phyloP scores from a whole-genome alignment of 1,140 invertebrate genomes.

The Caenorhabditis brenneri region DNA sequence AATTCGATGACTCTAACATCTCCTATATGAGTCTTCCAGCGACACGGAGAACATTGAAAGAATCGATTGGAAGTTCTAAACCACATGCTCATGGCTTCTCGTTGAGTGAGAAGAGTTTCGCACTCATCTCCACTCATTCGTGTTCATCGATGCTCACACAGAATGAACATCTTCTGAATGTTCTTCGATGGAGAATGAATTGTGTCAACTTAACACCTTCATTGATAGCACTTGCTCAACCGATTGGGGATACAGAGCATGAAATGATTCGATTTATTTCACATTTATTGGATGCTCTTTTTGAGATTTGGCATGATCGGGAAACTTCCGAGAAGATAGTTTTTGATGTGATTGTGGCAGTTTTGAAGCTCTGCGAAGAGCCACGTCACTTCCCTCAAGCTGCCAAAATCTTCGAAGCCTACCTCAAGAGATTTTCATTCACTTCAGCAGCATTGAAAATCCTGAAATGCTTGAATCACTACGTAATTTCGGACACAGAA shows the following conservation, averaged over 20 bases:
- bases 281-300: slow-evolving; percentile 79
- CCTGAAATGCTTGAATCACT: slow-evolving; percentile 47
- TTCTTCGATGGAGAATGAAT: slow-evolving; percentile 78
- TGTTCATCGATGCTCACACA: slow-evolving; percentile 90
- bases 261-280: slow-evolving; percentile 82
- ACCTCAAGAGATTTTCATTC: slow-evolving; percentile 78
- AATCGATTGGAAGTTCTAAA: slow-evolving; percentile 73
- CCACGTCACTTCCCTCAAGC: slow-evolving; percentile 79
- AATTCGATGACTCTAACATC: slow-evolving; percentile 77
- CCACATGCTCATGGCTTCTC: slow-evolving; percentile 52
- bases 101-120: slow-evolving; percentile 79
- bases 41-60: slow-evolving; percentile 72
- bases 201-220: slow-evolving; percentile 41
- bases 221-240: slow-evolving; percentile 36
- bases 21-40: slow-evolving; percentile 79
- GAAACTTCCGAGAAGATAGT: slow-evolving; percentile 49
- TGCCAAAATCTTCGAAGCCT: slow-evolving; percentile 87
- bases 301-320: slow-evolving; percentile 82
- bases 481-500: slow-evolving; percentile 71
- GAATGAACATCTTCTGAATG: slow-evolving; percentile 27
- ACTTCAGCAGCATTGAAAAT: slow-evolving; percentile 48
- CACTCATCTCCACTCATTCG: slow-evolving; percentile 82
- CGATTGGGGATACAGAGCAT: slow-evolving; percentile 79
- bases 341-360: slow-evolving; percentile 73
- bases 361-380: slow-evolving; percentile 80